These are phyloP conservation scores for Ophraella communa DNA, from an alignment of 2,888 invertebrate species.

Conservation along the genomic window DNA sequence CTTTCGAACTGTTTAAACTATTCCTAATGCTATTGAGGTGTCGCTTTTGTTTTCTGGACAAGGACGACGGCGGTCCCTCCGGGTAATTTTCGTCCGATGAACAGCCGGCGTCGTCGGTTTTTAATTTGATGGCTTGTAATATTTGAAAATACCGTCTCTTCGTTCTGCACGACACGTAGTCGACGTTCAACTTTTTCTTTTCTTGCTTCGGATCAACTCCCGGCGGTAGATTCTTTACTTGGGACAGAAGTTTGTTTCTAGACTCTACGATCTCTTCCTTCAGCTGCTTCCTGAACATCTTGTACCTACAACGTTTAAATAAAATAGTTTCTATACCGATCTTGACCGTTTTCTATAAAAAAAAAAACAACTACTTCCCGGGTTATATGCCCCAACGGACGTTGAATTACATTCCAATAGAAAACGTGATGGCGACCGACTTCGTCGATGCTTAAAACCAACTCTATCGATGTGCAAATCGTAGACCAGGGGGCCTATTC, in stretches of 20 bases:
- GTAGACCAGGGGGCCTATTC: too few relatives aligned
- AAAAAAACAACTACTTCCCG: too few relatives aligned
- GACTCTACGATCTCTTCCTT: constrained; percentile 78
- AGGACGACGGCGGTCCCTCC: constrained; percentile 68
- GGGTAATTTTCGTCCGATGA: constrained; percentile 80
- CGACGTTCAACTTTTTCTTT: constrained; percentile 46
- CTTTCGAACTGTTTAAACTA: constrained; percentile 52
- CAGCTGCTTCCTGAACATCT: constrained; percentile 66
- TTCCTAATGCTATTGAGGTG: constrained; percentile 60
- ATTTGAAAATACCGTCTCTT: constrained; percentile 68
- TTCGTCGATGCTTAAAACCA: too few relatives aligned
- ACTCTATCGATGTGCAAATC: too few relatives aligned
- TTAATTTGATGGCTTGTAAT: constrained; percentile 72
- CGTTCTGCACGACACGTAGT: constrained; percentile 58
- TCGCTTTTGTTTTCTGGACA: constrained; percentile 67
- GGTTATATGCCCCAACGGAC: too few relatives aligned
- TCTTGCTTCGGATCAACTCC: constrained; percentile 60
- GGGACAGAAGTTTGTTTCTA: constrained; percentile 72
- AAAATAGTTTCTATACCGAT: too few relatives aligned
- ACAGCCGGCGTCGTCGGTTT: constrained; percentile 70
- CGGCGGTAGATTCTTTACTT: constrained; percentile 71
- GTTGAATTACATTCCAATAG: too few relatives aligned
- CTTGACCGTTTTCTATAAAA: too few relatives aligned
- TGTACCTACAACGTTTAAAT: constrained; percentile 58
- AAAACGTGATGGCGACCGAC: too few relatives aligned